phyloP scores from a whole-genome alignment of 1,140 invertebrate species.

The Popillia japonica region DNA sequence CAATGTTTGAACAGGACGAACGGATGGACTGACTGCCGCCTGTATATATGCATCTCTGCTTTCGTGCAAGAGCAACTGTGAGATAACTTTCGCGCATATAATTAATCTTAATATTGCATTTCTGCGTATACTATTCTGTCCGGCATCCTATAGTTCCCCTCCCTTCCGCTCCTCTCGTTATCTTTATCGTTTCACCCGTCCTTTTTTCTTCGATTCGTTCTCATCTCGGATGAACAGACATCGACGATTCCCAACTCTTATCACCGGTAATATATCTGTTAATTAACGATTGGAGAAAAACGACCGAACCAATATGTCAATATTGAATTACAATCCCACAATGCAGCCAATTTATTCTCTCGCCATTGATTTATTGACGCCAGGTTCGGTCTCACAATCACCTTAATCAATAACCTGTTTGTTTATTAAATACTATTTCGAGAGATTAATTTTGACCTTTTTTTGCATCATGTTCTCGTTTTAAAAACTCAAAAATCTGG shows the following conservation, averaged over 20 bases:
- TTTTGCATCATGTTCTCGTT: no score
- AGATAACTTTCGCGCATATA: constrained; percentile 48
- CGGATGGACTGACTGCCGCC: no score
- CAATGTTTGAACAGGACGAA: constrained; percentile 53
- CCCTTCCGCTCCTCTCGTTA: no score
- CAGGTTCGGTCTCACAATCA: constrained; percentile 41
- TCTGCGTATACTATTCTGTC: no score
- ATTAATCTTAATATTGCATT: constrained; percentile 54
- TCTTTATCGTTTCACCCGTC: neutral
- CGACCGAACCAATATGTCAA: constrained; percentile 44
- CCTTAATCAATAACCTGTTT: constrained; percentile 38
- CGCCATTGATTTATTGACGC: constrained; percentile 48
- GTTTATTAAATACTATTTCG: constrained; percentile 38
- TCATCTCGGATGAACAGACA: constrained; percentile 25
- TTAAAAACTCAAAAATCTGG: no score
- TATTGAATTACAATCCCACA: constrained; percentile 47
- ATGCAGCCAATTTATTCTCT: constrained; percentile 49
- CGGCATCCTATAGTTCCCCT: no score
- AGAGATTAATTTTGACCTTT: no score
- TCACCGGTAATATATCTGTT: constrained; percentile 45
- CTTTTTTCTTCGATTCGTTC: constrained; percentile 30
- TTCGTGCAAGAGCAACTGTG: constrained; percentile 38
- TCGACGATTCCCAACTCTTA: no score
- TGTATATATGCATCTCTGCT: no score
- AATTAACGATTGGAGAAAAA: constrained; percentile 47